Evolutionary conservation across 1,140 invertebrate species (phyloP).

Genomic region (Drosophila carrolli): DNA sequence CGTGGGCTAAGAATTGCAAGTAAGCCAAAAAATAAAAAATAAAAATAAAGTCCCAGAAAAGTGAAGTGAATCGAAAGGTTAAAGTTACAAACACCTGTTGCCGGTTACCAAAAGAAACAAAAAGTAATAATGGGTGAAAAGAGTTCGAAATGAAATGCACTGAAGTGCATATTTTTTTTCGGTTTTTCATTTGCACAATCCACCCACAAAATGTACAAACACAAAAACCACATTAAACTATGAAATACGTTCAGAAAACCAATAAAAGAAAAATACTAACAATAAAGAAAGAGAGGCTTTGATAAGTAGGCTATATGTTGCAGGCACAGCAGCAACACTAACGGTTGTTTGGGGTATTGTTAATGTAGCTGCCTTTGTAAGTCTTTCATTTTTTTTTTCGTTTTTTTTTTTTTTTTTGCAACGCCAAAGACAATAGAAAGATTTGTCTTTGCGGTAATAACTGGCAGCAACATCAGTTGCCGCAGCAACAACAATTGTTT

Average conservation of each 20-base stretch:
- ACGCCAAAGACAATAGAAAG: constrained; percentile 39
- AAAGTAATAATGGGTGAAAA: constrained; percentile 1
- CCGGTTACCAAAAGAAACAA: constrained; percentile 16
- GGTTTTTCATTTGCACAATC: constrained; percentile 8
- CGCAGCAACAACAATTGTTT: constrained; percentile 54
- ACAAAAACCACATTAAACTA: constrained; percentile 9
- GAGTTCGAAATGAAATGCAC: constrained; percentile 54
- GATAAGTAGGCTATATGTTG: constrained; percentile 40
- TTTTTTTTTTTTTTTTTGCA: constrained; percentile 26
- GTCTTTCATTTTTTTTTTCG: constrained; percentile 8
- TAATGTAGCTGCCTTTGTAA: constrained; percentile 19
- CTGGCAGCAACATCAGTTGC: constrained; percentile 23
- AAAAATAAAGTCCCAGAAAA: background rate
- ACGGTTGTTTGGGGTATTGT: constrained; percentile 17
- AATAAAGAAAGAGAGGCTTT: constrained; percentile 12
- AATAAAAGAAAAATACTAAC: constrained; percentile 4
- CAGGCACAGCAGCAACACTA: constrained; percentile 35
- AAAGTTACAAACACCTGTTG: constrained; percentile 21
- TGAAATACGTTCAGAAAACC: constrained; percentile 29
- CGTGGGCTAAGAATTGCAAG: constrained; percentile 48
- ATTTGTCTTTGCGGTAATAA: constrained; percentile 34
- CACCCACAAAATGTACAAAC: constrained; percentile 11
- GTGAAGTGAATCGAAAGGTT: constrained; percentile 33
- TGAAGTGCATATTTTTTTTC: constrained; percentile 33
- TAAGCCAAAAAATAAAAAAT: constrained; percentile 40